Conservation (phyloP, 2,888 invertebrate genomes). For the Chrysomela aeneicollis region DNA sequence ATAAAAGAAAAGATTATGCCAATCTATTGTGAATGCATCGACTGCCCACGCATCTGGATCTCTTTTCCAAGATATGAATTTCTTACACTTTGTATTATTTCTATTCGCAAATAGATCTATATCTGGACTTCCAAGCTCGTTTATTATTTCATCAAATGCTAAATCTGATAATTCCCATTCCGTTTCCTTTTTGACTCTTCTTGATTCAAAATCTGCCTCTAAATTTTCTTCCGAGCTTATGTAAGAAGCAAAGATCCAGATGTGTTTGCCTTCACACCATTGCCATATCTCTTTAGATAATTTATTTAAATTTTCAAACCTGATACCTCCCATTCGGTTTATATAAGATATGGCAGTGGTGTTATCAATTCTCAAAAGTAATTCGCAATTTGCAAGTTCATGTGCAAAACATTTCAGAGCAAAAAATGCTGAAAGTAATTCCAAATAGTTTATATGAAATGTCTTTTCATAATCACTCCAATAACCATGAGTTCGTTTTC, state of each 20-base stretch:
- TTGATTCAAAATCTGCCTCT: slow-evolving; percentile 15
- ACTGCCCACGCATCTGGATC: slow-evolving; percentile 43
- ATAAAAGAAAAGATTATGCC: slow-evolving; percentile 30
- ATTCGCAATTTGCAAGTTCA: slow-evolving; percentile 24
- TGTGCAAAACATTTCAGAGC: slow-evolving; percentile 41
- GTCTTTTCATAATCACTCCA: slow-evolving; percentile 35
- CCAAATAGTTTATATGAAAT: slow-evolving; percentile 41
- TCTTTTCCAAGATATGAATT: slow-evolving; percentile 45
- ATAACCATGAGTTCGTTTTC: slow-evolving; percentile 27
- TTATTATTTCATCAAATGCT: slow-evolving; percentile 7
- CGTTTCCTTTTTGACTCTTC: not conserved
- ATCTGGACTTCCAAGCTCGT: slow-evolving; percentile 8
- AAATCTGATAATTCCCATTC: slow-evolving; percentile 4
- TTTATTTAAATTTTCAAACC: slow-evolving; percentile 33
- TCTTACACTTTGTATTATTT: slow-evolving; percentile 41
- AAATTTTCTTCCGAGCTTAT: slow-evolving; percentile 32
- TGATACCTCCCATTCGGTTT: slow-evolving; percentile 31
- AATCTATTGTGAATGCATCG: slow-evolving; percentile 47
- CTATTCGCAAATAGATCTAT: slow-evolving; percentile 20
- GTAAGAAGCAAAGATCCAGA: slow-evolving; percentile 44
- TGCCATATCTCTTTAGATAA: slow-evolving; percentile 42
- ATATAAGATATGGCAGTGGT: slow-evolving; percentile 29
- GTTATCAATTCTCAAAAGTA: slow-evolving; percentile 41
- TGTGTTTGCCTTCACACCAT: slow-evolving; percentile 37
- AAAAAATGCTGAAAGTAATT: slow-evolving; percentile 40